Conservation (phyloP, 2,113 vertebrate species). For the Malurus elegans region DNA sequence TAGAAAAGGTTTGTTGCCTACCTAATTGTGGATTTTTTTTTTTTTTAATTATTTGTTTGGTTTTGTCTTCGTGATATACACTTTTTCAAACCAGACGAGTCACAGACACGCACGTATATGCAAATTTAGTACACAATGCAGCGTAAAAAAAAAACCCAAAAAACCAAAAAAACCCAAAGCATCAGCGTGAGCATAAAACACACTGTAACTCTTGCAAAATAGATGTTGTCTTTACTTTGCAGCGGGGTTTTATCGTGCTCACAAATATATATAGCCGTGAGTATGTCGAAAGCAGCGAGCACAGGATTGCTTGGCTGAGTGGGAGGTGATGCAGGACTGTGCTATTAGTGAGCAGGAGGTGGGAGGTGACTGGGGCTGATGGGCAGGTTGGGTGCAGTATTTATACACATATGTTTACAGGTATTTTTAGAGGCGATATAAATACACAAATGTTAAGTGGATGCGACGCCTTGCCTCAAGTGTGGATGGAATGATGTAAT, state of each 20-base stretch:
- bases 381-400: constrained; percentile 72
- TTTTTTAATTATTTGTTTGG: neutral
- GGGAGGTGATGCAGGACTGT: constrained; percentile 81
- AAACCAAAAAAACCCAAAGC: neutral
- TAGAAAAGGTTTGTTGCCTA: neutral
- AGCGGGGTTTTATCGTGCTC: constrained; percentile 65
- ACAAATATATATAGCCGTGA: constrained; percentile 76
- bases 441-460: constrained; percentile 58
- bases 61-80: neutral
- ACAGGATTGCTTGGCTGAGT: constrained; percentile 75
- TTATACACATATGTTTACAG: constrained; percentile 70
- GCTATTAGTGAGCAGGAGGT: constrained; percentile 81
- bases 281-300: constrained; percentile 74
- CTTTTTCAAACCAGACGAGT: neutral
- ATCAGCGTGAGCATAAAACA: constrained; percentile 45
- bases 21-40: neutral
- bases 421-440: constrained; percentile 75
- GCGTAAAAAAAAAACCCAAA: neutral
- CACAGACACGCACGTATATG: neutral
- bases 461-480: constrained; percentile 6
- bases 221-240: constrained; percentile 63
- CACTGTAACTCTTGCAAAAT: constrained; percentile 41
- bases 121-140: constrained; percentile 1
- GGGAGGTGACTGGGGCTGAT: constrained; percentile 77
- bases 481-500: constrained; percentile 20